phyloP scores from a whole-genome alignment of 2,888 invertebrate genomes.

The Amphipyra tragopoginis region DNA sequence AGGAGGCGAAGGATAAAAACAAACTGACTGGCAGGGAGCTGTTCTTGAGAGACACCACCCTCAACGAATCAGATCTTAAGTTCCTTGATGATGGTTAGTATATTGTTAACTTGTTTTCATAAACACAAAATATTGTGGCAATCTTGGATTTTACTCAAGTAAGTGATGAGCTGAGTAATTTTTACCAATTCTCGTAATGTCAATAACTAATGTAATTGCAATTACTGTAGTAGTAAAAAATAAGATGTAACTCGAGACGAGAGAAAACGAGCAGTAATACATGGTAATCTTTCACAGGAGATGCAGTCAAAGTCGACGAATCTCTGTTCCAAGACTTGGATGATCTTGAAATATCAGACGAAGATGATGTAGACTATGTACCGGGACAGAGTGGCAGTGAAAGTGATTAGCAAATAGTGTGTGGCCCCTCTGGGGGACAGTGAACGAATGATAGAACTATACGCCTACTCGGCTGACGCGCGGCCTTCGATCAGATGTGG shows the following conservation, averaged over 20 bases:
- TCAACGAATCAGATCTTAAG: conserved; percentile 98
- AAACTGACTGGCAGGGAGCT: conserved; percentile 98
- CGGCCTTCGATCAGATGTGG: conserved; percentile 51
- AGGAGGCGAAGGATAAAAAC: conserved; percentile 92
- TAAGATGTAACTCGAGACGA: too few species aligned
- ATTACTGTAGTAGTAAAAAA: too few species aligned
- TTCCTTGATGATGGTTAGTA: conserved; percentile 95
- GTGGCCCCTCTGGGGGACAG: conserved; percentile 31
- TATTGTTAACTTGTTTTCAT: conserved; percentile 17
- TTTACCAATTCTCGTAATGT: too few species aligned
- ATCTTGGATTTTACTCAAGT: too few species aligned
- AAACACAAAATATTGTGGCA: background rate
- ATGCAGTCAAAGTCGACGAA: conserved; percentile 97
- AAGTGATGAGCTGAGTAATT: too few species aligned
- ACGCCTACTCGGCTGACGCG: conserved; percentile 36
- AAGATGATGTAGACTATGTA: conserved; percentile 91
- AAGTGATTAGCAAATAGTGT: conserved; percentile 75
- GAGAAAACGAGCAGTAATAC: too few species aligned
- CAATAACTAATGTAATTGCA: too few species aligned
- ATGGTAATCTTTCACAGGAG: conserved; percentile 84
- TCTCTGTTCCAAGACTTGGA: conserved; percentile 97
- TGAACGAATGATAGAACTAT: conserved; percentile 46
- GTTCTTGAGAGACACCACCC: conserved; percentile 97
- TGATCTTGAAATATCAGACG: conserved; percentile 94
- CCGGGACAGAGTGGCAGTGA: conserved; percentile 87